Evolutionary conservation across 2,797 vertebrate species (phyloP), one percentile per base, ranked within the genome.

Genomic region (Leptodactylus fallax): DNA sequence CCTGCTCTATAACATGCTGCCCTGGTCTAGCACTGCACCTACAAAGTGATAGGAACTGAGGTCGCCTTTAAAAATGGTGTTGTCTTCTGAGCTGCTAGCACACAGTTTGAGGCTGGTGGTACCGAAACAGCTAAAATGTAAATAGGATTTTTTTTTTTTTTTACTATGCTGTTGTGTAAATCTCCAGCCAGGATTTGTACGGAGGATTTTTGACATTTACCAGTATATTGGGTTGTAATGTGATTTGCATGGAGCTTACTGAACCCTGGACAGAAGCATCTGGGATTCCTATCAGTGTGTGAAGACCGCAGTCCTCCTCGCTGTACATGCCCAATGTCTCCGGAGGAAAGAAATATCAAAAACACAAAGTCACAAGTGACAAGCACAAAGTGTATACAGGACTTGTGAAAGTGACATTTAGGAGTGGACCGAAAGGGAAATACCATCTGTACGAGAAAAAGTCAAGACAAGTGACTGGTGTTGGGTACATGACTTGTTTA

Each of bases 231-330:
- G 61, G 56, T n/a, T 67, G 71, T 87, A 87, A 87, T 83, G 80
- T 76, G 86, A 87, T 87, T 87, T 83, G 80, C 81, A 87, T 83
- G 86, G 80, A 87, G 86, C 86, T 87, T 83, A 83, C 71, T 6
- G 71, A 76, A 6, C n/a, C 11, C n/a, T 36, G 80, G 72, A 60
- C 58, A 27, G n/a, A 77, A 53, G 47, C 86, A 83, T 71, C 81
- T 83, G 71, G 86, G 86, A 87, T 83, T 87, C 49, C 81, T 83
- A 83, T 87, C 81, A 78, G 80, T 19, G 47, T 69, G 49, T 69
- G 61, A 51, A 67, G 56, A 55, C 76, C 21, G 76, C 23, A 45
- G 51, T 6, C 16, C 61, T 47, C 21, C 47, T 86, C 3, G n/a
- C 27, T 17, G 69, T 55, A 72, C 77, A 81, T 45, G 65, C 63